Evolutionary conservation across 1,140 invertebrate genomes (phyloP), one percentile per base, ranked within the genome.

Genomic region (Aphidius ervi): DNA sequence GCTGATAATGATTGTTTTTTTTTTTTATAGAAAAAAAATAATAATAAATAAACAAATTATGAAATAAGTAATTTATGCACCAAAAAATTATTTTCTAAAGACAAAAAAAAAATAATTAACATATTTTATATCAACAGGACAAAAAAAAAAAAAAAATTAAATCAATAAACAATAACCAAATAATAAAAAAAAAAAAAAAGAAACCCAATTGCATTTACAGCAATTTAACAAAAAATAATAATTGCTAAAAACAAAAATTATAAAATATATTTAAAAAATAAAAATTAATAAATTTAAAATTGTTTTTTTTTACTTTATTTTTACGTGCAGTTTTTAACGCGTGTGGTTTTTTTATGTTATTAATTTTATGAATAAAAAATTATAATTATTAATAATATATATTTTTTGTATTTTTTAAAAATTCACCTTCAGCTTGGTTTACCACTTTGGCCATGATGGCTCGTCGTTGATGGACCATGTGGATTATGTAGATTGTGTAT

Each of bases 361-460:
- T 40, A n/a, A 6, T 40, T 9, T 31, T 31, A 4, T 10, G 41
- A 5, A n/a, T 7, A 37, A 37, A 37, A n/a, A 54, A 16, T 8
- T 40, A 54, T 10, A n/a, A 39, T 54, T 42, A 7, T 40, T 43
- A 43, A 43, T 7, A 8, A 43, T 8, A 8, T 43, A 10, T 43
- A 8, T 43, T 43, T 43, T 9, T 10, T 45, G 56, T 5, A 10
- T n/a, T n/a, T 47, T n/a, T 47, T 31, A 31, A 31, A 31, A 23
- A 65, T 65, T 61, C 72, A 74, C 63, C 68, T 74, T 74, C 72
- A 74, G 72, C 72, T 74, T 9, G 72, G 72, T 56, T 74, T 74
- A 39, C 66, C 63, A 9, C 71, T 64, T 9, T 71, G 70, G n/a
- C 71, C 71, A 16, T 71, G 23, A 31, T 31, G 72, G 46, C 70